Conservation (phyloP, 2,113 vertebrate species). For the Prietella phreatophila region DNA sequence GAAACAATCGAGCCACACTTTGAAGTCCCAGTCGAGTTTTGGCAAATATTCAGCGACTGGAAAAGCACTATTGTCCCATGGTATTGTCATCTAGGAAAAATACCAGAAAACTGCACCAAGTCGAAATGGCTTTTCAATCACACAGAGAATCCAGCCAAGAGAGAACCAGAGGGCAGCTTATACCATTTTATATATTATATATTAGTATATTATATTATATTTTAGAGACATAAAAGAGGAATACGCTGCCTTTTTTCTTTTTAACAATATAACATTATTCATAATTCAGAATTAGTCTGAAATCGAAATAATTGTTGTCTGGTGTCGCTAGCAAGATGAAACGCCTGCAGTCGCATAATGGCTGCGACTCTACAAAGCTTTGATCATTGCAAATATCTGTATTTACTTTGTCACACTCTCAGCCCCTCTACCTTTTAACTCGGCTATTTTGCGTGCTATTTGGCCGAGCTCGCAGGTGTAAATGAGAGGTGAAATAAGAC, state of each 20-base stretch:
- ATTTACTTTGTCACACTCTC: slow-evolving; percentile 42
- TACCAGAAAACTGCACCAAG: slow-evolving; percentile 22
- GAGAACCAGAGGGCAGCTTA: slow-evolving; percentile 16
- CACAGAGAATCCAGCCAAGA: slow-evolving; percentile 13
- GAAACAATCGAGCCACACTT: slow-evolving; percentile 37
- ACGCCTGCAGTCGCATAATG: slow-evolving; percentile 27
- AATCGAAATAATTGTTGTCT: slow-evolving; percentile 33
- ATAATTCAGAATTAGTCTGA: slow-evolving; percentile 9
- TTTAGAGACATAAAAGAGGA: slow-evolving; percentile 23
- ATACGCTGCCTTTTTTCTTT: background rate
- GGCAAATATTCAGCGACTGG: slow-evolving; percentile 33
- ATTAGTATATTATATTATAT: background rate
- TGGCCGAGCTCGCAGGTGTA: slow-evolving; percentile 12
- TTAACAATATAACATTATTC: slow-evolving; percentile 13
- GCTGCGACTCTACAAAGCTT: slow-evolving; percentile 32
- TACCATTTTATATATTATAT: slow-evolving; percentile 11
- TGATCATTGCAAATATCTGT: slow-evolving; percentile 48
- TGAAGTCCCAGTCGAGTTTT: slow-evolving; percentile 24
- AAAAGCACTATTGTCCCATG: slow-evolving; percentile 46
- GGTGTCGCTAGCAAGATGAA: slow-evolving; percentile 44
- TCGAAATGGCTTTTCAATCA: slow-evolving; percentile 29
- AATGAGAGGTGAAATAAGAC: slow-evolving; percentile 25
- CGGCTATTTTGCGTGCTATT: slow-evolving; percentile 29
- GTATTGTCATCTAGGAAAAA: slow-evolving; percentile 22
- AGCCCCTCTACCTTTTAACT: slow-evolving; percentile 41